Conservation (phyloP, 2,797 vertebrate genomes). For the Phataginus tricuspis region DNA sequence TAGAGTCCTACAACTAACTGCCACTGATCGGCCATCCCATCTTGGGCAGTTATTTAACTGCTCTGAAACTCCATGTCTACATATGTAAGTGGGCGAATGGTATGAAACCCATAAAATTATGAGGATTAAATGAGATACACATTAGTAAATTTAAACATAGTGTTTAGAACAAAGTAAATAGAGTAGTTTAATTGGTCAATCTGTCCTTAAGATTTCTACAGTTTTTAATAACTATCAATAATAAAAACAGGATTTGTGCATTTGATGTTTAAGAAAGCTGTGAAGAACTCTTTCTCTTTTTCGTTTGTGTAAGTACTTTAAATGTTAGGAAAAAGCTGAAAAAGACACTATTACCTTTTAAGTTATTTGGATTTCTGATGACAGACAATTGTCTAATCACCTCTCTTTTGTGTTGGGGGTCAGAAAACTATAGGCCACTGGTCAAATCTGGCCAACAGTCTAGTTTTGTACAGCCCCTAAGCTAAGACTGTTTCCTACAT, state of each 20-base stretch:
- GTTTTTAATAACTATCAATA: background rate
- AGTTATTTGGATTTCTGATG: background rate
- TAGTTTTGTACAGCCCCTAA: background rate
- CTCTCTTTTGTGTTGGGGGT: background rate
- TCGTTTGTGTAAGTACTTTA: constrained; percentile 13
- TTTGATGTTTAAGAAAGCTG: background rate
- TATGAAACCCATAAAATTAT: background rate
- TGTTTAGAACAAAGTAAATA: background rate
- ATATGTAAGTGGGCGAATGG: background rate
- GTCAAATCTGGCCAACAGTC: background rate
- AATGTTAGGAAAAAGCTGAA: background rate
- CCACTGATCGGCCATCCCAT: background rate
- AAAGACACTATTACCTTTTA: background rate
- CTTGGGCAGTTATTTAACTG: background rate
- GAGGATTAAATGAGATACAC: background rate
- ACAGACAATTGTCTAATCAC: background rate
- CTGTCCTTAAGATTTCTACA: background rate
- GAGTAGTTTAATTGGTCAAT: background rate
- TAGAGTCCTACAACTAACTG: background rate
- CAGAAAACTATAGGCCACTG: background rate
- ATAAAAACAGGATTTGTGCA: background rate
- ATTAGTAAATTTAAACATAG: background rate
- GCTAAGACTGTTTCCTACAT: background rate
- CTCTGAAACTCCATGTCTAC: background rate
- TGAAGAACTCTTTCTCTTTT: background rate